Conservation (phyloP, 2,113 vertebrate genomes). For the Riparia riparia region DNA sequence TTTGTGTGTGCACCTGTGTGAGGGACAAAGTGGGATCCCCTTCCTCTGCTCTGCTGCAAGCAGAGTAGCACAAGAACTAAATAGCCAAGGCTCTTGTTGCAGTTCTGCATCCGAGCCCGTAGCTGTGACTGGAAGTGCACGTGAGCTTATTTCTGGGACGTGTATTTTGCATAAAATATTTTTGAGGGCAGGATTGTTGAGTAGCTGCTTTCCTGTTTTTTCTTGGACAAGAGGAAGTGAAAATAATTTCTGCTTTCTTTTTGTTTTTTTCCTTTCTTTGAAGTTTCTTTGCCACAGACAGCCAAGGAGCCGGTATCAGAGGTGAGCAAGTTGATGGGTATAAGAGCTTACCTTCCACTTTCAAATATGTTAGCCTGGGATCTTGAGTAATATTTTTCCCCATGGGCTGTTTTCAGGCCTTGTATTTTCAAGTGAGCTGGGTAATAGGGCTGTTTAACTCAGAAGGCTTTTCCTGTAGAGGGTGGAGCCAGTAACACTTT, state of each 20-base stretch:
- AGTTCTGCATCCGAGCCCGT: not conserved
- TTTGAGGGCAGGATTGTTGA: not conserved
- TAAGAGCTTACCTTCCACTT: not conserved
- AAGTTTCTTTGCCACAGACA: slow-evolving; percentile 6
- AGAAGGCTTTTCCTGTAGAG: not conserved
- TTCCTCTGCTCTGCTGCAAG: not conserved
- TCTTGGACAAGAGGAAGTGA: not conserved
- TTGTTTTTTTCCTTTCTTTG: not conserved
- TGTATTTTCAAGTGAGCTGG: not conserved
- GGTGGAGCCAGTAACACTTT: not conserved
- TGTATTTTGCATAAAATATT: not conserved
- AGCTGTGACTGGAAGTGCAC: not conserved
- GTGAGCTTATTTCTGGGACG: not conserved
- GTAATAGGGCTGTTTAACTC: not conserved
- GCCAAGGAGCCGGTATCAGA: not conserved
- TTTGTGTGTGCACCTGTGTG: accelerated
- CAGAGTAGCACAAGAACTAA: not conserved
- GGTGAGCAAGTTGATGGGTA: not conserved
- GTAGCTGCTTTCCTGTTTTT: slow-evolving; percentile 23
- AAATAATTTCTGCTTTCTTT: slow-evolving; percentile 22
- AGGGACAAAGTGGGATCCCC: not conserved
- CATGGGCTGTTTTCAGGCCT: not conserved
- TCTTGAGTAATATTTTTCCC: not conserved
- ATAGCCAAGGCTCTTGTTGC: not conserved
- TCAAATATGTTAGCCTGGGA: not conserved